Conservation (phyloP, 1,140 invertebrate species). For the Pogonognathellus flavescens region DNA sequence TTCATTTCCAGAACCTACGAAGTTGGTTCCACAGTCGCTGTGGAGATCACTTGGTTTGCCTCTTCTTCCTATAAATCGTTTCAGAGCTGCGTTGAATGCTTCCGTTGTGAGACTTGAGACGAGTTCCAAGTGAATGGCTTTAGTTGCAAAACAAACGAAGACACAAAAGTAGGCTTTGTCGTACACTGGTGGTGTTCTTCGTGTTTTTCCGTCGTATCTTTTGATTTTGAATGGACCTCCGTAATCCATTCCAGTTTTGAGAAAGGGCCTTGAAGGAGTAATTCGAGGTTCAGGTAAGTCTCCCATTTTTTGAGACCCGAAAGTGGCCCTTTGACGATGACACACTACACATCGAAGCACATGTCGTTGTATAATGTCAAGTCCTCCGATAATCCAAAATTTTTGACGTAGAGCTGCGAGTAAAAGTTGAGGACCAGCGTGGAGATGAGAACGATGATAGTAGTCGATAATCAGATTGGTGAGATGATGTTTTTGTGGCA, state of each 20-base stretch:
- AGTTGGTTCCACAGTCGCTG: conserved; percentile 69
- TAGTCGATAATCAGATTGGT: not conserved
- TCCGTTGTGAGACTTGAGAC: conserved; percentile 67
- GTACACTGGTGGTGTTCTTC: conserved; percentile 60
- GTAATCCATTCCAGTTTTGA: conserved; percentile 68
- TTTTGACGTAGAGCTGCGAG: not conserved
- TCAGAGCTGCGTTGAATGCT: conserved; percentile 68
- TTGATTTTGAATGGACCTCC: no score
- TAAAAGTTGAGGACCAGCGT: not conserved
- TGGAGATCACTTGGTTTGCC: conserved; percentile 66
- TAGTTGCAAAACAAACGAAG: conserved; percentile 68
- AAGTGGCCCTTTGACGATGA: conserved; percentile 52
- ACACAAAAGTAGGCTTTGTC: conserved; percentile 68
- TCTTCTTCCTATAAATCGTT: conserved; percentile 68
- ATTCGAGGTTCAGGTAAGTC: conserved; percentile 68
- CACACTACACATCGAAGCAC: conserved; percentile 62
- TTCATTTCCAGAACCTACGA: conserved; percentile 67
- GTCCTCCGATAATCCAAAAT: not conserved
- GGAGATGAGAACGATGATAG: not conserved
- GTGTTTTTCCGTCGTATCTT: conserved; percentile 68
- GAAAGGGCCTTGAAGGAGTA: conserved; percentile 67
- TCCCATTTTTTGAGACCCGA: conserved; percentile 68
- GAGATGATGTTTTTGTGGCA: not conserved
- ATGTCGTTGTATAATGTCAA: not conserved
- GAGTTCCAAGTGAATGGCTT: conserved; percentile 69